Conservation (phyloP, 1,140 invertebrate species). For the Eumaeus atala region DNA sequence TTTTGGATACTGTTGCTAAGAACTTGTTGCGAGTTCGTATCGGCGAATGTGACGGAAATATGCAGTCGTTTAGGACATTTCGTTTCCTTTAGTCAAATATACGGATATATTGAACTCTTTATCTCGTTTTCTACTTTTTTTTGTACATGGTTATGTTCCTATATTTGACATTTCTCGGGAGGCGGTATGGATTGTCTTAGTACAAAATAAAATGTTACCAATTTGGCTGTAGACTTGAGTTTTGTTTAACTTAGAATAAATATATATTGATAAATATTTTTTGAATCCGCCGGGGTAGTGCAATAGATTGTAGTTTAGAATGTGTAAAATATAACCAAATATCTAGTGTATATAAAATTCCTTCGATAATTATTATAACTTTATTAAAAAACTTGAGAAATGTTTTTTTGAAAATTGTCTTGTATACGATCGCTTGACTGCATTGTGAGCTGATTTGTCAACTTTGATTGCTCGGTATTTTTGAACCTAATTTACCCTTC, state of each 20-base stretch:
- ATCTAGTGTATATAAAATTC: slow-evolving; percentile 27
- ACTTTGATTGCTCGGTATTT: not conserved
- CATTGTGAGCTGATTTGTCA: slow-evolving; percentile 12
- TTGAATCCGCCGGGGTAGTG: slow-evolving; percentile 67
- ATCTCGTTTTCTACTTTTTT: slow-evolving; percentile 22
- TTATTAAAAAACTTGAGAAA: slow-evolving; percentile 12
- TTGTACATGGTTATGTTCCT: slow-evolving; percentile 33
- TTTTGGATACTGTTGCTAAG: slow-evolving; percentile 52
- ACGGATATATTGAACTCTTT: slow-evolving; percentile 15
- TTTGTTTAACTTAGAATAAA: slow-evolving; percentile 44
- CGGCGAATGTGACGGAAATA: slow-evolving; percentile 7
- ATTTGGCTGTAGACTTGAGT: slow-evolving; percentile 54
- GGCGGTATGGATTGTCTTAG: slow-evolving; percentile 54
- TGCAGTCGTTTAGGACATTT: slow-evolving; percentile 18
- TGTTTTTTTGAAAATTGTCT: slow-evolving; percentile 15
- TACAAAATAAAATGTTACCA: slow-evolving; percentile 61
- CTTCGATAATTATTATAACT: slow-evolving; percentile 19
- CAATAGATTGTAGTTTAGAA: slow-evolving; percentile 53
- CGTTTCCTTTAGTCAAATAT: slow-evolving; percentile 21
- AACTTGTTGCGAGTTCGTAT: slow-evolving; percentile 10
- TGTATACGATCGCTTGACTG: slow-evolving; percentile 18
- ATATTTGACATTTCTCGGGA: slow-evolving; percentile 32
- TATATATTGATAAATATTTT: slow-evolving; percentile 44
- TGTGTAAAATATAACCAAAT: slow-evolving; percentile 31
- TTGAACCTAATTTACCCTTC: not conserved